A percentile compares a stretch with the other conserved stretches of the same genome.
These are phyloP conservation scores for Anadara kagoshimensis DNA, from an alignment of 1,140 invertebrate genomes.

Conservation along the genomic window DNA sequence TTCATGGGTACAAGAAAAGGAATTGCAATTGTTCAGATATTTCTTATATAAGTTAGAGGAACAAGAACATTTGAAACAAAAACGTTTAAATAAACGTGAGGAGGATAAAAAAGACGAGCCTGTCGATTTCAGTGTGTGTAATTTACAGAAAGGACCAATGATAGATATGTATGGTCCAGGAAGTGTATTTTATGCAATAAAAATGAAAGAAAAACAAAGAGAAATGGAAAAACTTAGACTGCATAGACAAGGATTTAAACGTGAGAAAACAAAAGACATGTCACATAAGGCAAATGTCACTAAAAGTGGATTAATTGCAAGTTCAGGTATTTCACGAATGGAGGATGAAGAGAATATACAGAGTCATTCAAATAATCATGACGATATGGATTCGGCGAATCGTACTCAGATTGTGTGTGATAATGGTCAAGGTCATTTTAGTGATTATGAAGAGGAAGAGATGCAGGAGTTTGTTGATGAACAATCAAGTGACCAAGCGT, in stretches of 20 bases:
- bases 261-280: no score
- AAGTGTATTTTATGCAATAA: constrained; percentile 66
- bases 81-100: constrained; percentile 15
- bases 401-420: constrained; percentile 6
- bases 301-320: no score
- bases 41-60: constrained; percentile 55
- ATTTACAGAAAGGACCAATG: constrained; percentile 58
- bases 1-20: constrained; percentile 47
- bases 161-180: constrained; percentile 69
- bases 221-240: constrained; percentile 18
- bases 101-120: constrained; percentile 6
- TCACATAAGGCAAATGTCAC: no score
- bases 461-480: constrained; percentile 22
- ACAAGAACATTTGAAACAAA: constrained; percentile 39
- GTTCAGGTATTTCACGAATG: no score
- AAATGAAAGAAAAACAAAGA: constrained; percentile 59
- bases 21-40: constrained; percentile 50
- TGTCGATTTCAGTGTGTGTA: constrained; percentile 34
- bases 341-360: no score
- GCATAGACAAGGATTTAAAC: no score
- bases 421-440: not conserved
- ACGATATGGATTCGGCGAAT: not conserved
- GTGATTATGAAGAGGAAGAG: not conserved
- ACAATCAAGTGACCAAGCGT: constrained; percentile 47
- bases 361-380: not conserved